These are phyloP conservation scores for Latrodectus elegans DNA, from an alignment of 2,888 invertebrate species.

Conservation along the genomic window DNA sequence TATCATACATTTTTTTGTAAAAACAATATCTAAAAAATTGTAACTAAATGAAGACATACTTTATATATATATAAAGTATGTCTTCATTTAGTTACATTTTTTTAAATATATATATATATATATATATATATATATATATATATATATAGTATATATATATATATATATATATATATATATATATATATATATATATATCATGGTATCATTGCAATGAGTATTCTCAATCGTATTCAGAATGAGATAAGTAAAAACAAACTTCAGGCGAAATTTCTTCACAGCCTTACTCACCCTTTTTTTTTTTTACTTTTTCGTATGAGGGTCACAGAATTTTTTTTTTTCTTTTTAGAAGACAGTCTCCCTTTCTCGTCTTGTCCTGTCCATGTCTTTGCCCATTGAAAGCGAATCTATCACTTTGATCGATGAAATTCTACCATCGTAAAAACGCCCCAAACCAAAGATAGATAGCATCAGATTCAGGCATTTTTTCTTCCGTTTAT, in stretches of 20 bases:
- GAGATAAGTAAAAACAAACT: conserved; percentile 34
- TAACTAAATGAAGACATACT: too few relatives aligned
- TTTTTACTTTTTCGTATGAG: conserved; percentile 29
- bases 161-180: too few relatives aligned
- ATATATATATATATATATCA: too few relatives aligned
- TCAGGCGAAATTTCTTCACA: conserved; percentile 36
- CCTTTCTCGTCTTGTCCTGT: conserved; percentile 46
- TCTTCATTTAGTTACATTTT: too few relatives aligned
- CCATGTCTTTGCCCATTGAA: conserved; percentile 59
- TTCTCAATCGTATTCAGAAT: too few relatives aligned
- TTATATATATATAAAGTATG: too few relatives aligned
- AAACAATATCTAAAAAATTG: too few relatives aligned
- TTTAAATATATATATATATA: too few relatives aligned
- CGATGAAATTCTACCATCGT: conserved; percentile 58
- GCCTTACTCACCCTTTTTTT: conserved; percentile 27
- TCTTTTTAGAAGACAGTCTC: conserved; percentile 19
- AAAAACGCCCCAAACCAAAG: conserved; percentile 56
- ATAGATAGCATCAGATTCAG: conserved; percentile 59
- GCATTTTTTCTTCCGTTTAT: conserved; percentile 25
- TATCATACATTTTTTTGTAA: too few relatives aligned
- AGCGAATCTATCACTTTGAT: conserved; percentile 63
- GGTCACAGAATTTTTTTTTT: conserved; percentile 22
- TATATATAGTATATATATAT: too few relatives aligned
- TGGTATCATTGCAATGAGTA: too few relatives aligned
- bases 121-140: too few relatives aligned